phyloP scores from a whole-genome alignment of 2,113 vertebrate species.

The Hassar affinis region DNA sequence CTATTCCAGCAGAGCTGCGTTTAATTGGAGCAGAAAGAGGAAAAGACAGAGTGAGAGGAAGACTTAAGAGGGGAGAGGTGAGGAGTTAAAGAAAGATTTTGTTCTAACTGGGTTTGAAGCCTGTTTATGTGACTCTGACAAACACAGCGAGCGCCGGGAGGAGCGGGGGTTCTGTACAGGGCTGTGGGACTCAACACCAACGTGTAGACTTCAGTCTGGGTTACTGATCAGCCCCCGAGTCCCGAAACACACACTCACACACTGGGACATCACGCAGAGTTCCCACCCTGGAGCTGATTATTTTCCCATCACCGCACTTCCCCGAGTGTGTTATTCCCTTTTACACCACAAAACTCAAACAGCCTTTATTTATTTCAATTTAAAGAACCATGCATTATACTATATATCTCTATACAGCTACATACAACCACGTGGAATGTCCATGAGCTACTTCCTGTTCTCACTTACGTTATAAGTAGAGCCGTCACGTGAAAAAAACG shows the following conservation, averaged over 20 bases:
- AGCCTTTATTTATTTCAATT: no score
- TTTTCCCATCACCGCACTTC: no score
- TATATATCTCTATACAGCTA: no score
- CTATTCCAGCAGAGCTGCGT: slow-evolving; percentile 68
- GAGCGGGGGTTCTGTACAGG: slow-evolving; percentile 15
- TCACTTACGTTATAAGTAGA: no score
- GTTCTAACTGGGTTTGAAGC: slow-evolving; percentile 61
- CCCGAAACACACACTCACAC: not conserved
- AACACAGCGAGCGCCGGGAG: slow-evolving; percentile 9
- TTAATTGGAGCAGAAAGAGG: slow-evolving; percentile 69
- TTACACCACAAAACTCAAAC: no score
- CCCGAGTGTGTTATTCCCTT: no score
- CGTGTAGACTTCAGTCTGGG: not conserved
- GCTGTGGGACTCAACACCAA: not conserved
- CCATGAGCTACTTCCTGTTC: no score
- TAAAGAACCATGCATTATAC: no score
- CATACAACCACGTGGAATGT: no score
- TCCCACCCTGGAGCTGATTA: no score
- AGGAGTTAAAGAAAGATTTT: slow-evolving; percentile 56
- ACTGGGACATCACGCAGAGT: no score
- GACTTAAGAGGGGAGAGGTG: slow-evolving; percentile 34
- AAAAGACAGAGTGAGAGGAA: slow-evolving; percentile 24
- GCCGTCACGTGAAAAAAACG: no score
- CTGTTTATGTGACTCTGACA: slow-evolving; percentile 59
- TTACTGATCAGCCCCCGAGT: not conserved